These are phyloP conservation scores for Clostera curtula DNA, from an alignment of 2,888 invertebrate species.

Conservation along the genomic window DNA sequence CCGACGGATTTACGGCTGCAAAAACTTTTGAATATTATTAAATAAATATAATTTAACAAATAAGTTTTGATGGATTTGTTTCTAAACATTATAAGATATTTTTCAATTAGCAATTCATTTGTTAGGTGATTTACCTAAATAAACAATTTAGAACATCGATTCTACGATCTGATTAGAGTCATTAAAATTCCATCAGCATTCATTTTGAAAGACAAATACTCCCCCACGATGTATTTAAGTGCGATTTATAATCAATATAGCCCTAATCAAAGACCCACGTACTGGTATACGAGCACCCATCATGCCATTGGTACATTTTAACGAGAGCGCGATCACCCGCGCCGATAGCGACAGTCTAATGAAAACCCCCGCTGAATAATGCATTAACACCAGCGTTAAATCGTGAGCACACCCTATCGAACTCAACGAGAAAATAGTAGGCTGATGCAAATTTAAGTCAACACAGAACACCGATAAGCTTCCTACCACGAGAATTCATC, in stretches of 20 bases:
- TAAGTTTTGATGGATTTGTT: too few relatives aligned
- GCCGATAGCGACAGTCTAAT: slow-evolving; percentile 68
- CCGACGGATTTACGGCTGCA: too few relatives aligned
- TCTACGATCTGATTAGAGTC: too few relatives aligned
- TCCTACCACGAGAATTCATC: slow-evolving; percentile 50
- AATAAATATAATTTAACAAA: too few relatives aligned
- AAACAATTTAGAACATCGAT: too few relatives aligned
- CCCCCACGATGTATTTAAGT: too few relatives aligned
- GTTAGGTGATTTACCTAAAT: too few relatives aligned
- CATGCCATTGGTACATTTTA: slow-evolving; percentile 73
- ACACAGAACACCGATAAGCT: slow-evolving; percentile 60
- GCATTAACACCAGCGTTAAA: slow-evolving; percentile 74
- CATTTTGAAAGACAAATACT: too few relatives aligned
- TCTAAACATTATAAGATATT: too few relatives aligned
- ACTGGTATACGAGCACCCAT: slow-evolving; percentile 61
- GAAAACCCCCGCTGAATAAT: slow-evolving; percentile 74
- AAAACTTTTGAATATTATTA: too few relatives aligned
- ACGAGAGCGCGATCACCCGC: slow-evolving; percentile 67
- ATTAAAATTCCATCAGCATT: too few relatives aligned
- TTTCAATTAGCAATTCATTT: too few relatives aligned
- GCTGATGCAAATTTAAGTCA: slow-evolving; percentile 67
- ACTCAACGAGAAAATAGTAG: slow-evolving; percentile 56
- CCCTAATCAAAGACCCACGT: slow-evolving; percentile 42
- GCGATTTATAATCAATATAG: slow-evolving; percentile 38
- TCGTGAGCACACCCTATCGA: slow-evolving; percentile 69